Percentiles rank a stretch among this genome's conserved stretches.
Evolutionary conservation across 2,113 vertebrate genomes (phyloP).

Genomic region (Oceanites oceanicus): DNA sequence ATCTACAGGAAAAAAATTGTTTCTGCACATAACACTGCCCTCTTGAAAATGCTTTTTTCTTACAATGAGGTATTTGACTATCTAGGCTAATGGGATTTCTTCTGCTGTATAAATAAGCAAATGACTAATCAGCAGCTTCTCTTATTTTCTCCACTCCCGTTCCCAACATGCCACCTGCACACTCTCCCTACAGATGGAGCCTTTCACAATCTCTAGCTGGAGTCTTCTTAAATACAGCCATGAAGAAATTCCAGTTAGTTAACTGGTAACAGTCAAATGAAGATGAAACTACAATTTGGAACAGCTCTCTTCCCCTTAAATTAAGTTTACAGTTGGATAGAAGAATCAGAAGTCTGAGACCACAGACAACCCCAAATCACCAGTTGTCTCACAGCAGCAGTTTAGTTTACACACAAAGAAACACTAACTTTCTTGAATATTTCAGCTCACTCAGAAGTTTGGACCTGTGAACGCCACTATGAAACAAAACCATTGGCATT

Average conservation of each 20-base stretch:
- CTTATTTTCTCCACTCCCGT: background rate
- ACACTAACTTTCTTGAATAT: background rate
- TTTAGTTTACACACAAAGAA: background rate
- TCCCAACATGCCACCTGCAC: background rate
- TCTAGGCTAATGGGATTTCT: background rate
- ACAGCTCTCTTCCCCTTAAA: background rate
- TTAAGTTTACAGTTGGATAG: background rate
- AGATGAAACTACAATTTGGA: background rate
- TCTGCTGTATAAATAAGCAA: background rate
- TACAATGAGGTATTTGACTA: background rate
- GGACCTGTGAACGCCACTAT: background rate
- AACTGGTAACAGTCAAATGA: background rate
- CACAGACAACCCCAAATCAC: background rate
- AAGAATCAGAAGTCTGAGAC: background rate
- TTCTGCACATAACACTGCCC: background rate
- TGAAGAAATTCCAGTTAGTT: background rate
- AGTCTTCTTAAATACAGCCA: background rate
- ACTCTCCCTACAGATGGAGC: background rate
- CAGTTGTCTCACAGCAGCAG: background rate
- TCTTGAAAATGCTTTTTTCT: background rate
- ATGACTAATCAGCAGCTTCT: background rate
- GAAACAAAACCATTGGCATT: background rate
- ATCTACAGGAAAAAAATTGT: background rate
- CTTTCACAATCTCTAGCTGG: background rate
- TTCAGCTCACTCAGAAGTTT: background rate